Percentiles rank a stretch among this genome's conserved stretches.
These are phyloP conservation scores for Nettapus auritus DNA, from an alignment of 2,113 vertebrate species.

Conservation along the genomic window DNA sequence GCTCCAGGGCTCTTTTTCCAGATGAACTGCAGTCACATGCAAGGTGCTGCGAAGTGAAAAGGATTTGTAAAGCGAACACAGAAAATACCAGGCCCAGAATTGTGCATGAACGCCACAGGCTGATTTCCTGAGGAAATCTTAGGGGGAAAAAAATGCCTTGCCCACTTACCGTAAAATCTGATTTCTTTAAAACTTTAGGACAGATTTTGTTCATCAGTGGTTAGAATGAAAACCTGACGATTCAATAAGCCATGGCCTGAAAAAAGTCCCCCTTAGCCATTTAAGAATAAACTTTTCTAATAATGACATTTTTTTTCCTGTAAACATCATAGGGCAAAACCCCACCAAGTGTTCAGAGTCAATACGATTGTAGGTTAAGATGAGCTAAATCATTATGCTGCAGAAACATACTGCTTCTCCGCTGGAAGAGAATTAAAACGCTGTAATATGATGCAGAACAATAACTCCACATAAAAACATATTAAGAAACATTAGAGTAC, in stretches of 20 bases:
- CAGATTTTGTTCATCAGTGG: not conserved
- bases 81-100: not conserved
- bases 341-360: not conserved
- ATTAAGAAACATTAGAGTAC: not conserved
- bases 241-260: not conserved
- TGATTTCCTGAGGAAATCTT: not conserved
- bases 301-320: not conserved
- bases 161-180: not conserved
- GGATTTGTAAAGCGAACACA: not conserved
- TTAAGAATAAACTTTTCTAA: not conserved
- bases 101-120: not conserved
- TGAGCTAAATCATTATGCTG: not conserved
- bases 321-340: not conserved
- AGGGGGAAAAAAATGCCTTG: not conserved
- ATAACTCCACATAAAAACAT: not conserved
- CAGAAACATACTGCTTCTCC: not conserved
- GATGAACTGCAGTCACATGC: not conserved
- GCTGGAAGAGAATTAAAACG: not conserved
- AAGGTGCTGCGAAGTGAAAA: not conserved
- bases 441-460: not conserved
- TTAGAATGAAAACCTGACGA: not conserved
- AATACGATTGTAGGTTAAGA: accelerated
- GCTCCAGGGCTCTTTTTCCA: not conserved
- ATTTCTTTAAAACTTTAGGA: not conserved
- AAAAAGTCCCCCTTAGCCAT: not conserved